Conservation (phyloP, 2,888 invertebrate genomes). For the Hyalella azteca region DNA sequence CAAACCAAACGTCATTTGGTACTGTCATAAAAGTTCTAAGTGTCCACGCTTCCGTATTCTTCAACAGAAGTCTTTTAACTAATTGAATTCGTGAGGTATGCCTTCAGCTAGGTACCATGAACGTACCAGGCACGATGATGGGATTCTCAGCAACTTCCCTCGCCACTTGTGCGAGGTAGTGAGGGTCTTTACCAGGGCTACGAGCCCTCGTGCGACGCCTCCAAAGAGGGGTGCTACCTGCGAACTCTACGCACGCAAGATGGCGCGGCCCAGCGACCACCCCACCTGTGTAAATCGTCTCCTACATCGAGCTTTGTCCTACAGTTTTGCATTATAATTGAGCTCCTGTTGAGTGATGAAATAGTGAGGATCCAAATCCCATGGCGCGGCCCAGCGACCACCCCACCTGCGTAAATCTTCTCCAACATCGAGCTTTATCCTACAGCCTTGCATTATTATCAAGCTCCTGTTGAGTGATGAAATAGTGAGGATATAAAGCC, state of each 20-base stretch:
- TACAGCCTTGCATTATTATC: too few species aligned
- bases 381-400: constrained; percentile 51
- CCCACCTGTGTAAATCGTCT: not conserved
- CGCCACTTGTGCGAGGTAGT: constrained; percentile 38
- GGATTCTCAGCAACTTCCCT: constrained; percentile 40
- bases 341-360: too few species aligned
- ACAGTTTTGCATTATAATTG: too few species aligned
- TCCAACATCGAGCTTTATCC: too few species aligned
- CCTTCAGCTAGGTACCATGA: not conserved
- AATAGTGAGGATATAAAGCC: too few species aligned
- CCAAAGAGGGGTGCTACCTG: constrained; percentile 53
- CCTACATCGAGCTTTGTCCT: too few species aligned
- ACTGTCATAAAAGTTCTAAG: too few species aligned
- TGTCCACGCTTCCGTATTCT: too few species aligned
- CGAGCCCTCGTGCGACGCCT: constrained; percentile 46
- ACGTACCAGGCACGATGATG: constrained; percentile 51
- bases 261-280: constrained; percentile 51
- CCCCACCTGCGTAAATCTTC: not conserved
- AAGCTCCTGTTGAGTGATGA: too few species aligned
- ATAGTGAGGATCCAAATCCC: too few species aligned
- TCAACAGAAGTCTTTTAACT: not conserved
- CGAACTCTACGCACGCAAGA: constrained; percentile 54
- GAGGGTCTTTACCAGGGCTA: constrained; percentile 51
- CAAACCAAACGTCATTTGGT: too few species aligned
- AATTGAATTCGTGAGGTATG: not conserved